phyloP scores from a whole-genome alignment of 2,113 vertebrate genomes.

The Rhabdomys dilectus region DNA sequence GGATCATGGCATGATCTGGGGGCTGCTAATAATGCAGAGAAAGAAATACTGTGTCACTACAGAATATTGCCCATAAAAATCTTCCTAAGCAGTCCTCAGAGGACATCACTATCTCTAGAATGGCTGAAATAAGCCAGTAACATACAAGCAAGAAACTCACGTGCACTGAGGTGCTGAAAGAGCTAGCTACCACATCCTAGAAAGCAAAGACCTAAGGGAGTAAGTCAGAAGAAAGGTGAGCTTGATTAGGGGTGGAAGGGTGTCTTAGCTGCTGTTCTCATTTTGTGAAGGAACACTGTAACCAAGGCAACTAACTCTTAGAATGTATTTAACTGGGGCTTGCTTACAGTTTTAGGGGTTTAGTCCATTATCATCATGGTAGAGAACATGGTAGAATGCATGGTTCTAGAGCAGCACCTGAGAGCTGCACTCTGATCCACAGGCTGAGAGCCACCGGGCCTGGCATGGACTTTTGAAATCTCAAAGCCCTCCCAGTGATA shows the following conservation, averaged over 20 bases:
- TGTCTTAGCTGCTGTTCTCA: not conserved
- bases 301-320: not conserved
- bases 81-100: not conserved
- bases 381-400: not conserved
- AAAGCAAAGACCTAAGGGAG: conserved; percentile 23
- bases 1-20: not conserved
- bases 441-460: not conserved
- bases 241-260: not conserved
- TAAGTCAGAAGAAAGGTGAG: not conserved
- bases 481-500: not conserved
- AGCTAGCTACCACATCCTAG: not conserved
- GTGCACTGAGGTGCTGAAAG: not conserved
- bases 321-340: not conserved
- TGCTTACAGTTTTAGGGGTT: not conserved
- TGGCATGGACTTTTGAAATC: not conserved
- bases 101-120: not conserved
- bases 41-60: not conserved
- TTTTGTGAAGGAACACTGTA: not conserved
- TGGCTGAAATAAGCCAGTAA: not conserved
- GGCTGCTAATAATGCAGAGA: not conserved
- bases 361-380: not conserved
- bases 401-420: not conserved
- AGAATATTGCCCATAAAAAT: not conserved
- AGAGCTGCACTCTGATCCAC: not conserved
- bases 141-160: not conserved